Evolutionary conservation across 2,113 vertebrate genomes (phyloP), one percentile per base, ranked within the genome.

Genomic region (Pterocles gutturalis): DNA sequence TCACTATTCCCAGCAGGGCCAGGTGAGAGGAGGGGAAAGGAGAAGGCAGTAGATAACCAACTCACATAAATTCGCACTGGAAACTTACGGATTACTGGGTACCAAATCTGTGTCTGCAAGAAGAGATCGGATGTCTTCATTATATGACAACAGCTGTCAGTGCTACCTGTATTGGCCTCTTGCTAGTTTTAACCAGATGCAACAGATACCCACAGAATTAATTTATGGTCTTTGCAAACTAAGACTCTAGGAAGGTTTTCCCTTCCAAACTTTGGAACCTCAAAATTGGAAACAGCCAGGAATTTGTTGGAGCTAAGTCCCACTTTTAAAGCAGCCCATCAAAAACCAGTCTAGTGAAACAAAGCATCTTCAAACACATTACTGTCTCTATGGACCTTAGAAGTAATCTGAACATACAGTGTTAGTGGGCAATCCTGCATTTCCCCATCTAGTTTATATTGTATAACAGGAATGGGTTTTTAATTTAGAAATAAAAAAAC

Each of bases 321-420:
- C 1, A 0, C 25, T 82, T 49, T 31, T 17, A 22, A 49, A 76
- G 41, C 0, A 0, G 28, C 18, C 18, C 57, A 22, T 36, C 2
- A 1, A 55, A 92, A 62, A 49, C 29, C n/a, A 49, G 31, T 5
- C 28, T 26, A 36, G 28, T 57, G 28, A 70, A 57, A 70, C 22
- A 25, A 28, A 15, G 43, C 22, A 29, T 38, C 54, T 8, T 49
- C 48, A 55, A 67, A 51, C 26, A n/a, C 3, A 1, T 24, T 36
- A 9, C 10, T 41, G 26, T 6, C 36, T 31, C 24, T 26, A 31
- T 2, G 36, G 67, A 20, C 49, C 4, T 18, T n/a, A 36, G 24
- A 45, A 70, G 12, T 3, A 29, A 45, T 6, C 36, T 28, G 51
- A 71, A 25, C 33, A 38, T 36, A 31, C 3, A n/a, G 14, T 12